Evolutionary conservation across 2,888 invertebrate species (phyloP).

Genomic region (Metalampra italica): DNA sequence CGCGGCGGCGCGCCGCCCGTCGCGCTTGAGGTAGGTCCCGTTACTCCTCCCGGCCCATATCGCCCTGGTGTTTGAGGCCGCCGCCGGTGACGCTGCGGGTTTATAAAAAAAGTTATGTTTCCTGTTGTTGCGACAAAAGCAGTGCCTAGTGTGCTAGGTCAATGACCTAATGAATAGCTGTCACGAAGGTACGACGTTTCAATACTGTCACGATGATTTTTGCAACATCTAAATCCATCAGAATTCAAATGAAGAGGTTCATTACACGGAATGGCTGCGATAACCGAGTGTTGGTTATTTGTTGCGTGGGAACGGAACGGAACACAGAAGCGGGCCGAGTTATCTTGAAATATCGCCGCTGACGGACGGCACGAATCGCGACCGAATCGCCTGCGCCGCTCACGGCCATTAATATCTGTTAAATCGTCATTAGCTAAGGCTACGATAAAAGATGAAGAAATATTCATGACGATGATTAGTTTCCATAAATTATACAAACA

Average conservation of each 20-base stretch:
- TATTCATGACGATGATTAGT: conserved; percentile 25
- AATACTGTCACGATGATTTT: conserved; percentile 5
- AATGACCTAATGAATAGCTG: neutral
- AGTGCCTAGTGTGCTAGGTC: neutral
- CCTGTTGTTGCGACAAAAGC: neutral
- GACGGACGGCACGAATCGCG: conserved; percentile 46
- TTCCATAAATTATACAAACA: neutral
- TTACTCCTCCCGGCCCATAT: conserved; percentile 51
- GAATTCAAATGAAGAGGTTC: conserved; percentile 22
- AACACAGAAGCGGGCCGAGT: conserved; percentile 36
- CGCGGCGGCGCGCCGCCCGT: conserved; percentile 41
- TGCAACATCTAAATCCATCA: conserved; percentile 15
- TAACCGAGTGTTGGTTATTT: conserved; percentile 22
- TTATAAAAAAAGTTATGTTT: neutral
- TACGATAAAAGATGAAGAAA: conserved; percentile 22
- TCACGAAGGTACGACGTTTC: neutral
- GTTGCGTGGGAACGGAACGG: conserved; percentile 58
- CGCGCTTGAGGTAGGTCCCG: conserved; percentile 56
- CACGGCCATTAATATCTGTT: conserved; percentile 51
- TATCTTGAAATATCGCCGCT: conserved; percentile 68
- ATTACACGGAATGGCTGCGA: conserved; percentile 32
- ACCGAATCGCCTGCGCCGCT: conserved; percentile 29
- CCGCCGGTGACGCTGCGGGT: neutral
- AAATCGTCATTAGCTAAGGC: conserved; percentile 30
- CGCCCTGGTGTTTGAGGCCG: conserved; percentile 20